Conservation (phyloP, 2,113 vertebrate genomes). For the Pleuronectes platessa region DNA sequence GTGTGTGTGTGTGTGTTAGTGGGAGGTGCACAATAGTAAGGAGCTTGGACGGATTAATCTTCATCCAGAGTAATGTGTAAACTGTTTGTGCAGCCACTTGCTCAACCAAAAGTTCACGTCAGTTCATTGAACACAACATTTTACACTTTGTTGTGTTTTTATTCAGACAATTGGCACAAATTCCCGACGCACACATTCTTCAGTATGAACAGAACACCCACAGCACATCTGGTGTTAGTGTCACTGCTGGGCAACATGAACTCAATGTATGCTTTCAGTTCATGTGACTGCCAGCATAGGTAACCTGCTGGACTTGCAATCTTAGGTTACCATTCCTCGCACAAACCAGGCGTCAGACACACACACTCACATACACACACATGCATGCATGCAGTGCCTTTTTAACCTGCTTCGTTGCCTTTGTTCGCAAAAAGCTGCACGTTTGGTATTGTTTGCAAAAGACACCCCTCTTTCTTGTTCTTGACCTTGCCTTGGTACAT, state of each 20-base stretch:
- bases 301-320: slow-evolving; percentile 49
- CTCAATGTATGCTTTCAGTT: slow-evolving; percentile 19
- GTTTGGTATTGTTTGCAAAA: slow-evolving; percentile 58
- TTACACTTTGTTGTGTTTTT: slow-evolving; percentile 3
- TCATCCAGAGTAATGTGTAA: slow-evolving; percentile 18
- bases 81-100: slow-evolving; percentile 13
- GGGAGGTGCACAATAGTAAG: slow-evolving; percentile 26
- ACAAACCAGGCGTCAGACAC: slow-evolving; percentile 37
- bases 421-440: slow-evolving; percentile 45
- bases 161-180: background rate
- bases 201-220: background rate
- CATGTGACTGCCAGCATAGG: slow-evolving; percentile 31
- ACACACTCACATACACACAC: background rate
- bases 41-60: slow-evolving; percentile 34
- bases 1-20: slow-evolving; percentile 12
- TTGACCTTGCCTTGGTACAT: slow-evolving; percentile 81
- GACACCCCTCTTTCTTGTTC: slow-evolving; percentile 64
- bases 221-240: slow-evolving; percentile 7
- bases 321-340: slow-evolving; percentile 47
- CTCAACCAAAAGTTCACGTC: slow-evolving; percentile 27
- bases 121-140: background rate
- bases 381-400: slow-evolving; percentile 14
- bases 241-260: slow-evolving; percentile 5
- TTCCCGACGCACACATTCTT: background rate
- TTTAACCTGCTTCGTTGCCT: slow-evolving; percentile 54